These are phyloP conservation scores for Esperia sulphurella DNA, from an alignment of 2,888 invertebrate genomes.

Conservation along the genomic window DNA sequence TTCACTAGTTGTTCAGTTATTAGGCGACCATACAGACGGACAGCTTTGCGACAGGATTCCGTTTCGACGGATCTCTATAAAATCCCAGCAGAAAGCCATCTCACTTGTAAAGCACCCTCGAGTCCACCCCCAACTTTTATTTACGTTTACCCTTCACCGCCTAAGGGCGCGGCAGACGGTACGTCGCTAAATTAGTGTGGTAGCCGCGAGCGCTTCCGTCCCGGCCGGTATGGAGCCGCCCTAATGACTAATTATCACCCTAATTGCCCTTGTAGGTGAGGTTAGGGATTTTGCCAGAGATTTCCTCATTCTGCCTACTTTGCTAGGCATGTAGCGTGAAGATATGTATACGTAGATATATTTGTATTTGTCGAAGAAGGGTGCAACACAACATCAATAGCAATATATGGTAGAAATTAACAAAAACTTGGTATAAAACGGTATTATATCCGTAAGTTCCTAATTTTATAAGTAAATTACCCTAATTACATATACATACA, in stretches of 20 bases:
- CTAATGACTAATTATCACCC: conserved; percentile 34
- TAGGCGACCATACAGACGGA: too few relatives aligned
- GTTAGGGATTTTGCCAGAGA: not conserved
- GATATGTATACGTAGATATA: too few relatives aligned
- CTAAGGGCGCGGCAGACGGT: conserved; percentile 6
- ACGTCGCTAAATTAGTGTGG: conserved; percentile 20
- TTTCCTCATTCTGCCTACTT: not conserved
- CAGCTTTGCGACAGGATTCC: not conserved
- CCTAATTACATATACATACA: too few relatives aligned
- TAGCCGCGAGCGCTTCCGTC: conserved; percentile 22
- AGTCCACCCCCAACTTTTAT: not conserved
- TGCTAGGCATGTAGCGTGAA: too few relatives aligned
- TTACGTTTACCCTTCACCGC: not conserved
- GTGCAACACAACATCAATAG: too few relatives aligned
- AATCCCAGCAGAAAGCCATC: not conserved
- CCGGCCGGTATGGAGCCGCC: conserved; percentile 18
- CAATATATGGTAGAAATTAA: too few relatives aligned
- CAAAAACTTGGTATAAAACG: too few relatives aligned
- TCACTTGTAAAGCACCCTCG: not conserved
- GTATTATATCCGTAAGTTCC: too few relatives aligned
- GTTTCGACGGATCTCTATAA: not conserved
- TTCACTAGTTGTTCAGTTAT: too few relatives aligned
- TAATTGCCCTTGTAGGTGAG: conserved; percentile 32
- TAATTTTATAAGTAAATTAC: too few relatives aligned
- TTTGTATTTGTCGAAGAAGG: too few relatives aligned